Evolutionary conservation across 35 echinoderm and acorn worm species (phyloP).

Genomic region (Heliocidaris erythrogramma): DNA sequence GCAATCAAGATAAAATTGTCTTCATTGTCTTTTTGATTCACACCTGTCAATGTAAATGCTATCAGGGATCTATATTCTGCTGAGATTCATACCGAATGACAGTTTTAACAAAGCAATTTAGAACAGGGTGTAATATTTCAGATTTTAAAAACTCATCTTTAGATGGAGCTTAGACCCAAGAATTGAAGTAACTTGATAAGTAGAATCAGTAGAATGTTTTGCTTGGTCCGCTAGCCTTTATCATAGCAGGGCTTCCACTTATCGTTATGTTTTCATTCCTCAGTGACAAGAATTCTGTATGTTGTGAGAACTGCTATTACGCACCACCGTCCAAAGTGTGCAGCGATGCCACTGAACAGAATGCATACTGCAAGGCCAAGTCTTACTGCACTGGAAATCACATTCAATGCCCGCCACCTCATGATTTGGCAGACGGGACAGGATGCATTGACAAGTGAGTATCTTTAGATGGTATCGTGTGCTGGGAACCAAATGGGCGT

Average conservation of each 20-base stretch:
- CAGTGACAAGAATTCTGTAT: constrained; percentile 90
- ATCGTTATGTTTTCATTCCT: not conserved
- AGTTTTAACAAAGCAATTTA: no score
- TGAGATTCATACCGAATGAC: no score
- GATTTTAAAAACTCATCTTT: no score
- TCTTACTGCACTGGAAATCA: constrained; percentile 63
- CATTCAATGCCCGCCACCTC: constrained; percentile 63
- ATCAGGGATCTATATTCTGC: not conserved
- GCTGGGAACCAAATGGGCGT: no score
- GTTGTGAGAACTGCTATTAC: constrained; percentile 80
- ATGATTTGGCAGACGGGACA: constrained; percentile 46
- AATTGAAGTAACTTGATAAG: no score
- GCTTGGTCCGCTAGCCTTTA: no score
- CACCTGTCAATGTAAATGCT: not conserved
- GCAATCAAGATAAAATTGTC: not conserved
- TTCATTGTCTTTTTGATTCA: not conserved
- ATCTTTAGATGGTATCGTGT: not conserved
- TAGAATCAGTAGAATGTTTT: no score
- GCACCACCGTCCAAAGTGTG: constrained; percentile 59
- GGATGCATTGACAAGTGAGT: constrained; percentile 89
- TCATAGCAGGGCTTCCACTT: no score
- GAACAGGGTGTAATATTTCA: no score
- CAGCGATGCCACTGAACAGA: constrained; percentile 60
- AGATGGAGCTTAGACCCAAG: no score
- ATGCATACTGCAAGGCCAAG: constrained; percentile 61